Evolutionary conservation across 1,140 invertebrate genomes (phyloP), one percentile per base, ranked within the genome.

Genomic region (Bombus waltoni): DNA sequence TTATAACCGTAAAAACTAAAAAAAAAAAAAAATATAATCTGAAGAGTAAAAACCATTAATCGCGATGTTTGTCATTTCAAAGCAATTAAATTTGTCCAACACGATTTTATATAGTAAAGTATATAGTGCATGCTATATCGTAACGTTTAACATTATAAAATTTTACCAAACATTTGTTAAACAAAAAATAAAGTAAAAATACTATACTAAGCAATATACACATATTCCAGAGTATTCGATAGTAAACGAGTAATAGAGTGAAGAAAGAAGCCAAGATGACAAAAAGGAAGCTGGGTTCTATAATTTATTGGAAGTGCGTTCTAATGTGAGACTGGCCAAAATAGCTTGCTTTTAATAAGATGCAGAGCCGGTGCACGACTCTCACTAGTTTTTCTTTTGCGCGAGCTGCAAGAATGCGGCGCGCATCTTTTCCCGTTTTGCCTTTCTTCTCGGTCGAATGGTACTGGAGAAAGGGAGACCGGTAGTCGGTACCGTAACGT

Each of bases 381-480:
- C 86, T 92, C 92, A 91, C 88, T 92, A 76, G 90, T 92, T 92
- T 92, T 93, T 91, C 90, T 92, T 90, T 88, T 76, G 85, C 84
- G 35, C 71, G 66, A 82, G 88, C 79, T 85, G 71, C 75, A 90
- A 87, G 89, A 90, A 90, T 90, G 86, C 86, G 68, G 22, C 74
- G 70, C 40, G 71, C 86, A 86, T 90, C 86, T 90, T 88, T 84
- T 88, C 82, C 83, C 86, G 82, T 90, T 87, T 90, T 83, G 89
- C 82, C 79, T 88, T 79, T 76, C 88, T 83, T 91, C 86, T 91
- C 44, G 42, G 81, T 87, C 87, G 78, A 77, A 84, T 71, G 70
- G 65, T 40, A 38, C 78, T 18, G 83, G 89, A 90, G 89, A 90
- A 90, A 90, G 89, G 90, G 80, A 90, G 90, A 88, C 85, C 73